These are phyloP conservation scores for Myotis vivesi DNA, from an alignment of 2,797 vertebrate species.

Conservation along the genomic window DNA sequence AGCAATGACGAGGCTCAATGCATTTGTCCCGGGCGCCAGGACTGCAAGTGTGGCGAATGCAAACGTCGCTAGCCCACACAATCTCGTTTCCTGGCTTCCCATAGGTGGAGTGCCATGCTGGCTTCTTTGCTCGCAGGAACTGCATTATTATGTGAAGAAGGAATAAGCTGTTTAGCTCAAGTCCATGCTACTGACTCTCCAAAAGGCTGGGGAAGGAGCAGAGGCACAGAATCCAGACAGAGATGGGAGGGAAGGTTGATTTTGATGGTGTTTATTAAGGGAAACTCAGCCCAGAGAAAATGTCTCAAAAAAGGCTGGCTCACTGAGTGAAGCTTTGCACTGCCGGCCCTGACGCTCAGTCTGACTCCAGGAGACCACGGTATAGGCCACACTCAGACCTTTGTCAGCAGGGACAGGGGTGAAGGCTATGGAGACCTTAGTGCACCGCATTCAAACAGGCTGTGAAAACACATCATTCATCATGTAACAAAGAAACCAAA, in stretches of 20 bases:
- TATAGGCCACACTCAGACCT: background rate
- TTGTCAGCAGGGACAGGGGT: background rate
- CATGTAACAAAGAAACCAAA: background rate
- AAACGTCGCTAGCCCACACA: background rate
- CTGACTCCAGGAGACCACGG: accelerated
- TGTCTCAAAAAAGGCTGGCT: background rate
- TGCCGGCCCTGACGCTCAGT: accelerated
- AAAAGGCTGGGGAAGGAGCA: background rate
- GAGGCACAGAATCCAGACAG: background rate
- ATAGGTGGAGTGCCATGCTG: background rate
- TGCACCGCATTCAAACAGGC: background rate
- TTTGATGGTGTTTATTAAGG: background rate
- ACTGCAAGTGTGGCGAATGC: background rate
- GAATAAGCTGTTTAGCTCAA: background rate
- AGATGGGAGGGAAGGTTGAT: background rate
- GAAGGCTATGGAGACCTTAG: background rate
- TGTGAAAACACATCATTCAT: background rate
- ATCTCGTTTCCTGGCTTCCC: background rate
- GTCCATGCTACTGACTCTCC: background rate
- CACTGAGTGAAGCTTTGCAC: background rate
- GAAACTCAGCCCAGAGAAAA: background rate
- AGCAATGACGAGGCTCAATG: background rate
- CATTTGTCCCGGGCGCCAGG: constrained; percentile 33
- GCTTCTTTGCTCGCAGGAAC: background rate
- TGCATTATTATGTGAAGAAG: background rate